Conservation (phyloP, 64 coral and sea anemone genomes). For the Stylophora pistillata region DNA sequence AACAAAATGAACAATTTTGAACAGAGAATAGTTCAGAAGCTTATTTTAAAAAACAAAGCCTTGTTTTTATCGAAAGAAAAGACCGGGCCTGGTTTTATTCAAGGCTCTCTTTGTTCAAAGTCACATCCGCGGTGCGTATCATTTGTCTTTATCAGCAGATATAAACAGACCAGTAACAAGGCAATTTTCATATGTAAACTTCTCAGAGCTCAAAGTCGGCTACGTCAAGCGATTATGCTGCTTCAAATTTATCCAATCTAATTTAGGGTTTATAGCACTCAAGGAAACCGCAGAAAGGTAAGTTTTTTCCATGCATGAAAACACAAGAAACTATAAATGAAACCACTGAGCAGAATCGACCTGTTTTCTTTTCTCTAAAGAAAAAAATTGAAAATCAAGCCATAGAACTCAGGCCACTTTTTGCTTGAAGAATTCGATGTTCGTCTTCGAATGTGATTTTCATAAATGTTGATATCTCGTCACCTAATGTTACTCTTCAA, state of each 20-base stretch:
- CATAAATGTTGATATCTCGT: not conserved
- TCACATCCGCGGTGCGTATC: not conserved
- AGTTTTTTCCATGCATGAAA: not conserved
- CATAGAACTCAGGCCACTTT: not conserved
- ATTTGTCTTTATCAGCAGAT: not conserved
- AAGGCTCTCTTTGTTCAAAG: not conserved
- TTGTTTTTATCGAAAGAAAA: too few relatives aligned
- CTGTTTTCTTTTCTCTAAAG: not conserved
- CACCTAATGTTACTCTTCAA: not conserved
- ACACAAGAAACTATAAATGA: not conserved
- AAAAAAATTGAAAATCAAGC: not conserved
- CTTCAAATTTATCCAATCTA: too few relatives aligned
- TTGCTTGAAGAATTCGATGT: not conserved
- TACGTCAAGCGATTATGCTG: too few relatives aligned
- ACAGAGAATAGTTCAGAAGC: not conserved
- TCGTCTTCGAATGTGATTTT: not conserved
- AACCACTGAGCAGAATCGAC: not conserved
- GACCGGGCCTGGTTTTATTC: not conserved
- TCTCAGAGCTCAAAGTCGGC: not conserved
- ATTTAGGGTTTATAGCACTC: too few relatives aligned
- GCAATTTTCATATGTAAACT: not conserved
- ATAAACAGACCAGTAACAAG: not conserved
- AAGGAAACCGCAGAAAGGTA: constrained; percentile 2
- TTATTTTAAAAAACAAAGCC: not conserved
- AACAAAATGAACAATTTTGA: not conserved